Evolutionary conservation across 2,113 vertebrate genomes (phyloP), one percentile per base, ranked within the genome.

Genomic region (Trinectes maculatus): DNA sequence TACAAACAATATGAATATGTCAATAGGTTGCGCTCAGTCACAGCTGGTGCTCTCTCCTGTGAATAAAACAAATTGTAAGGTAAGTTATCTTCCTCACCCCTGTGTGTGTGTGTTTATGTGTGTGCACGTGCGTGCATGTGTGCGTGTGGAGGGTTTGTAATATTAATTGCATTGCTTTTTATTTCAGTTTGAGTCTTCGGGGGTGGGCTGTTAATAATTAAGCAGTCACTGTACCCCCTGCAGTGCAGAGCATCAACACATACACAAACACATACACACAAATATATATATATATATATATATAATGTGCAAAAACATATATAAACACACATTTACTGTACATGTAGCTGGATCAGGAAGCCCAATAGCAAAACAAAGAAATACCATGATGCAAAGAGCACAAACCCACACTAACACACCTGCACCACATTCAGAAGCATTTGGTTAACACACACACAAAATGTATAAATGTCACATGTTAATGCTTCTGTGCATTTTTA

Each of bases 161-260:
- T 90, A 83, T 85, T 90, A 85, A 90, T 88, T 89, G 70, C 78
- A 79, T 42, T 54, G 57, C 64, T 77, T 81, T 75, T 78, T 86
- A 77, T 85, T 85, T 79, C 49, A 83, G 71, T 71, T 74, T 74
- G 52, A 64, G 64, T 76, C 46, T 51, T 72, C 66, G 69, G 71
- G 74, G 84, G 77, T 26, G 46, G 79, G 77, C 31, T 21, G 77
- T 91, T 79, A 89, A 90, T 91, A 82, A 89, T 89, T 89, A 72
- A 91, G 60, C 62, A 74, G 71, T 54, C 36, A 58, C 72, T 83
- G 77, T 31, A 51, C 26, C 62, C 24, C 42, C 2, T 46, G 42
- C 59, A 79, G 72, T 57, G 65, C 61, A 83, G 63, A 76, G 25
- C 47, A 60, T 15, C 62, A 31, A 58, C 24, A 36, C 62, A 37